Evolutionary conservation across 1,140 invertebrate genomes (phyloP).

Genomic region (Lordiphosa stackelbergi): DNA sequence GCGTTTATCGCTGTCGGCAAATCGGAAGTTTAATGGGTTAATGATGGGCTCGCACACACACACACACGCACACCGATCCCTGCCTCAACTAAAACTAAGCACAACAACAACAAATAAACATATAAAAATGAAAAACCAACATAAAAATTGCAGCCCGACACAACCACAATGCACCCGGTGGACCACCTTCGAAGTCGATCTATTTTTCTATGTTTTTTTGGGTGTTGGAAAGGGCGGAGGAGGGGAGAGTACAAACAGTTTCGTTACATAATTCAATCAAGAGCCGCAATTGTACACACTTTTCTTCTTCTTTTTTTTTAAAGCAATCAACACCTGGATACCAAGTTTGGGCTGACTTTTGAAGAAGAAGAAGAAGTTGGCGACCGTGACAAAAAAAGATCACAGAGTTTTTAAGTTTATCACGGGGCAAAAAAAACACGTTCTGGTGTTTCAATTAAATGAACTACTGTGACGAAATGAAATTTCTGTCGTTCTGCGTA

Average conservation of each 20-base stretch:
- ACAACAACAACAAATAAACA: constrained; percentile 64
- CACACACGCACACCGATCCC: constrained; percentile 10
- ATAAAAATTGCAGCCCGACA: constrained; percentile 71
- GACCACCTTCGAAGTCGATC: constrained; percentile 57
- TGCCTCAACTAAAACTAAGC: constrained; percentile 26
- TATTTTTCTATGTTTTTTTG: constrained; percentile 1
- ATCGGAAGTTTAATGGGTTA: constrained; percentile 76
- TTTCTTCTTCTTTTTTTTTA: too few species aligned
- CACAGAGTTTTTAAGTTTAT: too few species aligned
- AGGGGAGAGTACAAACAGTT: not conserved
- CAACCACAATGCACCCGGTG: constrained; percentile 63
- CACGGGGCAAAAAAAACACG: too few species aligned
- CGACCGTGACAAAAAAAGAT: too few species aligned
- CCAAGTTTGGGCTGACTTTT: too few species aligned
- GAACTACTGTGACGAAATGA: too few species aligned
- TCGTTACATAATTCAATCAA: not conserved
- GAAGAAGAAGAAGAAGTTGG: too few species aligned
- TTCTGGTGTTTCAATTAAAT: too few species aligned
- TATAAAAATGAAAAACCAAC: constrained; percentile 69
- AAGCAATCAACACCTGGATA: too few species aligned
- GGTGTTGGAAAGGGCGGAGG: not conserved
- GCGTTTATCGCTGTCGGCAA: constrained; percentile 74
- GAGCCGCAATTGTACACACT: too few species aligned
- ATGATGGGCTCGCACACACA: constrained; percentile 53
- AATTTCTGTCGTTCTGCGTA: too few species aligned